Percentiles rank a stretch among this genome's conserved stretches.
These are phyloP conservation scores for Drosophila crucigera DNA, from an alignment of 2,888 invertebrate species.

Conservation along the genomic window DNA sequence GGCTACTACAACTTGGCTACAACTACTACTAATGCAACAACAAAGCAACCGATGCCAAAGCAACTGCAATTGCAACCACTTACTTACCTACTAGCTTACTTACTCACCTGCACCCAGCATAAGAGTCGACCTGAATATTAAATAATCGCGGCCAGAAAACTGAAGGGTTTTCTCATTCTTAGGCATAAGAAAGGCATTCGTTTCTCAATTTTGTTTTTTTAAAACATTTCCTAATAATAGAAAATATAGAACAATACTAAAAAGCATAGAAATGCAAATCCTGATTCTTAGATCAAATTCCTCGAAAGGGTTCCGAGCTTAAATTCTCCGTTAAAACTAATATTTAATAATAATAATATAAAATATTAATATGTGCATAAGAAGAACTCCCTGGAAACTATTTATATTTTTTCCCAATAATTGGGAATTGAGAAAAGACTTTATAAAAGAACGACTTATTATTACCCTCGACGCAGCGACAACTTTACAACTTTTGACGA, in stretches of 20 bases:
- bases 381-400: too few relatives aligned
- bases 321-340: too few relatives aligned
- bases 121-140: background rate
- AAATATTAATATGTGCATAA: too few relatives aligned
- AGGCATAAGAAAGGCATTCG: background rate
- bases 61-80: slow-evolving; percentile 12
- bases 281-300: too few relatives aligned
- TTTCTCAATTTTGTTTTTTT: background rate
- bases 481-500: too few relatives aligned
- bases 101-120: too few relatives aligned
- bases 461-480: too few relatives aligned
- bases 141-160: background rate
- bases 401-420: too few relatives aligned
- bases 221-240: background rate
- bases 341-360: too few relatives aligned
- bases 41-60: background rate
- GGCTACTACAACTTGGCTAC: background rate
- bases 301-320: too few relatives aligned
- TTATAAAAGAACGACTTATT: too few relatives aligned
- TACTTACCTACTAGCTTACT: background rate
- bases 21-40: background rate
- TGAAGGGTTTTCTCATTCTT: too few relatives aligned
- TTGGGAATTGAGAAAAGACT: background rate
- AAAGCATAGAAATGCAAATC: background rate
- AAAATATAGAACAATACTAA: background rate